A percentile compares a stretch with the other conserved stretches of the same genome.
phyloP scores from a whole-genome alignment of 2,113 vertebrate genomes.

The Oryzias celebensis region DNA sequence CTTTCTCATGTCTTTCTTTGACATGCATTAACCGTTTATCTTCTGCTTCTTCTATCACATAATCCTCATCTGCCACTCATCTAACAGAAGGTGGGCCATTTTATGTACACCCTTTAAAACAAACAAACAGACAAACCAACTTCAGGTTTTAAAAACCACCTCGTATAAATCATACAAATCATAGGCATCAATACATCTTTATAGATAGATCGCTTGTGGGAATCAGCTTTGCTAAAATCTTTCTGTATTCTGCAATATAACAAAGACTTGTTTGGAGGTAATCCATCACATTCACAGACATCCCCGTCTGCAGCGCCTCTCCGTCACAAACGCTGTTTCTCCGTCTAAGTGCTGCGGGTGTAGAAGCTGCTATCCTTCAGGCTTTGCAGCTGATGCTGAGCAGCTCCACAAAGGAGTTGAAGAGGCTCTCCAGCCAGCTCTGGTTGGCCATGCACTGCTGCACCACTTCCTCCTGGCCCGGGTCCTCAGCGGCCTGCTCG shows the following conservation, averaged over 20 bases:
- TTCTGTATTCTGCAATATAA: conserved; percentile 25
- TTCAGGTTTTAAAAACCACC: conserved; percentile 66
- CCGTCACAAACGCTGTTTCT: background rate
- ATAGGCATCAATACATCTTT: conserved; percentile 67
- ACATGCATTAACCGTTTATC: conserved; percentile 68
- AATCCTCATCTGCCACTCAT: conserved; percentile 26
- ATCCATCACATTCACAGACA: conserved; percentile 45
- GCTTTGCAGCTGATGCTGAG: conserved; percentile 77
- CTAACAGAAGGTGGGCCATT: conserved; percentile 47
- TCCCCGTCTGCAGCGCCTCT: conserved; percentile 17
- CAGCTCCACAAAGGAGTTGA: conserved; percentile 87
- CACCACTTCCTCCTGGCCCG: conserved; percentile 91
- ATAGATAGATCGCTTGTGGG: conserved; percentile 51
- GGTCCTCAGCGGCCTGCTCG: conserved; percentile 85
- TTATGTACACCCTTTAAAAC: conserved; percentile 68
- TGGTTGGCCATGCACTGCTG: conserved; percentile 94
- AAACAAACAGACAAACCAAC: conserved; percentile 65
- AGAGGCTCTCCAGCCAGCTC: conserved; percentile 87
- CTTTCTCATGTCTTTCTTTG: conserved; percentile 56
- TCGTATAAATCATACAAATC: conserved; percentile 78
- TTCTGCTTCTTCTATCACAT: conserved; percentile 50
- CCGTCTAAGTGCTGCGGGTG: background rate
- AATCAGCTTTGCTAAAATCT: conserved; percentile 38
- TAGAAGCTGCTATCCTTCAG: conserved; percentile 33
- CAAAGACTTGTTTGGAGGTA: conserved; percentile 18